Evolutionary conservation across 2,888 invertebrate species (phyloP), one percentile per base, ranked within the genome.

Genomic region (Brenthis daphne): DNA sequence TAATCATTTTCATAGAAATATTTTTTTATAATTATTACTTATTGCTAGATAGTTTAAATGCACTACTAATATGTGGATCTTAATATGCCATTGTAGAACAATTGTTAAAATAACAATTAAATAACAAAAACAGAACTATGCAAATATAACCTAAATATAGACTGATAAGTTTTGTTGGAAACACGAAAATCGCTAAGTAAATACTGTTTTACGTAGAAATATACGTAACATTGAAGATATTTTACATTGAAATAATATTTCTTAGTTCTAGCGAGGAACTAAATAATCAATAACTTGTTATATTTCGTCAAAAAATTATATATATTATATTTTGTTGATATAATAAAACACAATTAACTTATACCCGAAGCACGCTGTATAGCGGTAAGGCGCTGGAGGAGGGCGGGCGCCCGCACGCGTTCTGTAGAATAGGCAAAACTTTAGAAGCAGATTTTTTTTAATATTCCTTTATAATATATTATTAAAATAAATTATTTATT

Each of bases 341-440:
- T 63, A 63, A 63, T 63, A 63, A 63, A 72, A 74, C 72, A 82
- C 78, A 81, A 82, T 80, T 77, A 78, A 77, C 69, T 72, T 68
- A 69, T 71, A 79, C 76, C 72, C 71, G 68, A 77, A 86, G 74
- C 92, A 87, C 72, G 73, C 91, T 87, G 89, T 92, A 82, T 80
- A 86, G 79, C 77, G 72, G 85, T 83, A 90, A 92, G 92, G 91
- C 91, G 91, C 89, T 87, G 85, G 79, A 83, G 83, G 84, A 88
- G 86, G 89, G 90, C 86, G 86, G 90, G 84, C 82, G 79, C 79
- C 78, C 79, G 84, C 87, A 83, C 85, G 85, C 85, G 79, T 75
- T 76, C 63, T 76, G 56, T 67, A 84, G 89, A 84, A 84, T 67
- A 84, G 0, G 50, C 57, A 0, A 14, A 53, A 29, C 0, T 0